These are phyloP conservation scores for Archivesica marissinica DNA, from an alignment of 1,140 invertebrate species.

Conservation along the genomic window DNA sequence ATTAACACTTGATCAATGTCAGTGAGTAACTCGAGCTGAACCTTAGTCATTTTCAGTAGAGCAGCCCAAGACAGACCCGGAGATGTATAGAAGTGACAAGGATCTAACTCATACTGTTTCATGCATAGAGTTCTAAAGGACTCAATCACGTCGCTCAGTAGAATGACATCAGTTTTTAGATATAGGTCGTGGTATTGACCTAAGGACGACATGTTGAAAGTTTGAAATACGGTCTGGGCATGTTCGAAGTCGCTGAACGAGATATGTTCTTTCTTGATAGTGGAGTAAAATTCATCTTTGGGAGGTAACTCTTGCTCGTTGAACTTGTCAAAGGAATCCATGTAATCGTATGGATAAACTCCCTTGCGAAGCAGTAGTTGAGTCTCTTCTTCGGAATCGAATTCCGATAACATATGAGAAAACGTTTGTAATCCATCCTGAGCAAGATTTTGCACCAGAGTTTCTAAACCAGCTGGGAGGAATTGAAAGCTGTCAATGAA, in stretches of 20 bases:
- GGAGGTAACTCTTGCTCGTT: conserved; percentile 4
- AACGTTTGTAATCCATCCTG: not conserved
- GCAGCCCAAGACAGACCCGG: conserved; percentile 74
- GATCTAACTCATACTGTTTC: conserved; percentile 71
- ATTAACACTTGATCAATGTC: conserved; percentile 68
- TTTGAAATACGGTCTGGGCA: conserved; percentile 72
- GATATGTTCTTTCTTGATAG: conserved; percentile 28
- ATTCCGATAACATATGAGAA: too few relatives aligned
- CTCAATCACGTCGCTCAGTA: conserved; percentile 85
- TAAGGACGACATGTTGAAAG: conserved; percentile 76
- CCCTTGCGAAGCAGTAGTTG: not conserved
- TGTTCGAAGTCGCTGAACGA: conserved; percentile 69
- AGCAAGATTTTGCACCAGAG: not conserved
- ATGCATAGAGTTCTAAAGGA: conserved; percentile 76
- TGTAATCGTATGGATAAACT: conserved; percentile 31
- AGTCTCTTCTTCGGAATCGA: not conserved
- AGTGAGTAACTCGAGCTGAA: conserved; percentile 67
- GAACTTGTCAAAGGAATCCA: conserved; percentile 22
- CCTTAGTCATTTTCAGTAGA: conserved; percentile 68
- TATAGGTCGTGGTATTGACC: conserved; percentile 83
- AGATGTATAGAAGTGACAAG: conserved; percentile 71
- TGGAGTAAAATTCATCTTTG: conserved; percentile 25
- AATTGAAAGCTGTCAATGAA: too few relatives aligned
- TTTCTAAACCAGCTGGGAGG: not conserved
- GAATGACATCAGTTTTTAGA: conserved; percentile 61